Percentiles rank a stretch among this genome's conserved stretches.
phyloP scores from a whole-genome alignment of 1,140 invertebrate species.

The Atta cephalotes region DNA sequence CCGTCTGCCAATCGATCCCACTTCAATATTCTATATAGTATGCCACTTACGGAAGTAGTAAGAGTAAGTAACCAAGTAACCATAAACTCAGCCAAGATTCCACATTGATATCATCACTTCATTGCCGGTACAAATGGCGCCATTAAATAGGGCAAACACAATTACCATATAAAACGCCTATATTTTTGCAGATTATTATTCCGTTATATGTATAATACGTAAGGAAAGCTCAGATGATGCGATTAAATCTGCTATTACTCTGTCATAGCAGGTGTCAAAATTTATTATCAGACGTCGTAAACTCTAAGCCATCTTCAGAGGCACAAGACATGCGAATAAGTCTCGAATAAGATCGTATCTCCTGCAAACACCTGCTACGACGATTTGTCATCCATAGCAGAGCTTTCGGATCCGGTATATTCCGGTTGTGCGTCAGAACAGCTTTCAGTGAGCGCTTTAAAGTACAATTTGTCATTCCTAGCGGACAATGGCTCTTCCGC shows the following conservation, averaged over 20 bases:
- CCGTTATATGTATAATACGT: not conserved
- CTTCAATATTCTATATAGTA: slow-evolving; percentile 28
- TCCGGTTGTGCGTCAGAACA: slow-evolving; percentile 72
- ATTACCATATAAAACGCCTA: slow-evolving; percentile 33
- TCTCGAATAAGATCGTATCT: slow-evolving; percentile 72
- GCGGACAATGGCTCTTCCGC: slow-evolving; percentile 70
- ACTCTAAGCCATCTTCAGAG: slow-evolving; percentile 60
- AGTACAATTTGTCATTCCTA: slow-evolving; percentile 75
- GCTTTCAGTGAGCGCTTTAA: slow-evolving; percentile 76
- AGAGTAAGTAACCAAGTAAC: not conserved
- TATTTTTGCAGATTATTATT: not conserved
- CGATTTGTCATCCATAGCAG: slow-evolving; percentile 78
- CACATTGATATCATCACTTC: not conserved
- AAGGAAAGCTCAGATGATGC: not conserved
- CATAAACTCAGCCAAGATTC: not conserved
- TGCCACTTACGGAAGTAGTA: slow-evolving; percentile 37
- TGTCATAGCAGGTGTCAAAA: slow-evolving; percentile 38
- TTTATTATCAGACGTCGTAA: slow-evolving; percentile 67
- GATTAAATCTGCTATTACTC: slow-evolving; percentile 40
- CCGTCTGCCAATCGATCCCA: slow-evolving; percentile 30
- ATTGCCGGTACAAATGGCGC: not conserved
- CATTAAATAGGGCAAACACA: slow-evolving; percentile 4
- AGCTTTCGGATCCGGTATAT: slow-evolving; percentile 72
- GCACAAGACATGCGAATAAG: slow-evolving; percentile 68
- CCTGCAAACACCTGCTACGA: slow-evolving; percentile 74